Evolutionary conservation across 2,797 vertebrate species (phyloP), one percentile per base, ranked within the genome.

Genomic region (Chelidonichthys spinosus): DNA sequence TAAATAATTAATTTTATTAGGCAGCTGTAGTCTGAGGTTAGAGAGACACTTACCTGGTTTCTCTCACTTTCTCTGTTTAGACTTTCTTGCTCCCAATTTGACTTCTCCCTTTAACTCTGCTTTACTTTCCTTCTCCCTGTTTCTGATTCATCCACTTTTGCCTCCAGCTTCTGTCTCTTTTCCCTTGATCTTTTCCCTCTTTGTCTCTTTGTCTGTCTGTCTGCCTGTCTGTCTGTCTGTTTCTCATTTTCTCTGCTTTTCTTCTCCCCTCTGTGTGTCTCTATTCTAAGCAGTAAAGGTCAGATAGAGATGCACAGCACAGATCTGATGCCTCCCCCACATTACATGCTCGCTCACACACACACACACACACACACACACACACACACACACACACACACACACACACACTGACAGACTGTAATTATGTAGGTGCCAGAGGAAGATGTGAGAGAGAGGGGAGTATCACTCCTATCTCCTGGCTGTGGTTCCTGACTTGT

Each of bases 1-100:
- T 86, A 85, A 91, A 93, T 93, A 71, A 92, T 94, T 88, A 68
- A 92, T 92, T 93, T 83, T 90, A 89, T 92, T 88, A 90, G 85
- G 86, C 85, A 91, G 89, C 82, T 85, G 82, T 74, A 72, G 60
- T 74, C 77, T 56, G 78, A 79, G 53, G 69, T 83, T 77, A 63
- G 60, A 81, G 66, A 62, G 61, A 76, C 37, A 62, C 54, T 66
- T 46, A 56, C n/a, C 59, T 63, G 37, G 64, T 60, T 70, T 82
- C 52, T 36, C 32, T 73, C 43, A 42, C 36, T 56, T 39, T 47
- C 36, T 55, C 25, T 36, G 7, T 68, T 67, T 62, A 18, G 17
- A 11, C 43, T 25, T n/a, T 59, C 17, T 44, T 18, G 7, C 17
- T 52, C 11, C 8, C 11, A 14, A 2, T 54, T 66, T 50, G 0